A percentile compares a stretch with the other conserved stretches of the same genome.
Conservation (phyloP, 1,140 invertebrate species). For the Cylas formicarius region DNA sequence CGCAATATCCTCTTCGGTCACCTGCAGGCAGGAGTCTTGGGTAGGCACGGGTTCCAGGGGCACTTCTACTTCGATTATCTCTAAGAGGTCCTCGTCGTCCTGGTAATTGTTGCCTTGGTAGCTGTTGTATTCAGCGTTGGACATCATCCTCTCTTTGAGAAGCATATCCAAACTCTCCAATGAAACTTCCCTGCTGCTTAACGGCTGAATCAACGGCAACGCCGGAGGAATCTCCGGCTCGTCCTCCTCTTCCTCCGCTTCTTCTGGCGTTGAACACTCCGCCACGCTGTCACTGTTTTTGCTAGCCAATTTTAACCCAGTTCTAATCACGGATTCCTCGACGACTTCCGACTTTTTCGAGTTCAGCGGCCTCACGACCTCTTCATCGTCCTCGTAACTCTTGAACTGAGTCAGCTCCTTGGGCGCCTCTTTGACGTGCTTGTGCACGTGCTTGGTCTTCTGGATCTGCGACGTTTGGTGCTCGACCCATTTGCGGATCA, state of each 20-base stretch:
- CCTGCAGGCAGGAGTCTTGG: slow-evolving; percentile 76
- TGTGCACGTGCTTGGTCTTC: slow-evolving; percentile 42
- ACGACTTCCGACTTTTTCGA: slow-evolving; percentile 45
- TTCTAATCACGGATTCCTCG: slow-evolving; percentile 51
- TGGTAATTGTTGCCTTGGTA: slow-evolving; percentile 27
- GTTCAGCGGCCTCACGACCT: slow-evolving; percentile 33
- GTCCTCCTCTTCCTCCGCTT: slow-evolving; percentile 60
- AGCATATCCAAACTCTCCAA: slow-evolving; percentile 68
- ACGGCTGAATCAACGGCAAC: slow-evolving; percentile 63
- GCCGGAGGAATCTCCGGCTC: slow-evolving; percentile 68
- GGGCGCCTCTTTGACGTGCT: slow-evolving; percentile 30
- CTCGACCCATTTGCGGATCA: slow-evolving; percentile 91
- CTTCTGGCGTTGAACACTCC: slow-evolving; percentile 6
- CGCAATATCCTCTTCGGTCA: slow-evolving; percentile 83
- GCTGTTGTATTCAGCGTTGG: slow-evolving; percentile 47
- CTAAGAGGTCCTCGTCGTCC: slow-evolving; percentile 65
- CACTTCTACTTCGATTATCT: slow-evolving; percentile 77
- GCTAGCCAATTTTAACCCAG: slow-evolving; percentile 45
- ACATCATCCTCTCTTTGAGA: slow-evolving; percentile 54
- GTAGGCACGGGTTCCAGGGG: slow-evolving; percentile 70
- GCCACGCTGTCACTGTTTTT: not conserved
- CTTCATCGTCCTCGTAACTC: slow-evolving; percentile 38
- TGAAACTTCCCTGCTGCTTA: slow-evolving; percentile 69
- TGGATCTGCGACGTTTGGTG: slow-evolving; percentile 77
- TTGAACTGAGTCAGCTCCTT: slow-evolving; percentile 61